A percentile compares a stretch with the other conserved stretches of the same genome.
Evolutionary conservation across 2,113 vertebrate species (phyloP).

Genomic region (Tupaia chinensis): DNA sequence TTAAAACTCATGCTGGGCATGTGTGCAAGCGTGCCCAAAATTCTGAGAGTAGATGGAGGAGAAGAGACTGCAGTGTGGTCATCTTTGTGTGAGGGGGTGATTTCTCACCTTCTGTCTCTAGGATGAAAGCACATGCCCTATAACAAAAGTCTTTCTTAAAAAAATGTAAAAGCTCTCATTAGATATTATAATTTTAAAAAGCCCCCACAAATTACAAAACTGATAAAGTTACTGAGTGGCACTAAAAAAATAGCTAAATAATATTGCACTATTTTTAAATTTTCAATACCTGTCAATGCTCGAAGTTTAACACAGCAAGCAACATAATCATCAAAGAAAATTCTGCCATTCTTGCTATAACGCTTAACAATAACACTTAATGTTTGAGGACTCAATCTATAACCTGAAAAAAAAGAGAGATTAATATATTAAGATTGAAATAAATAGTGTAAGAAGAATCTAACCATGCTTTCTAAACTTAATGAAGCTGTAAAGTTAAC

Average conservation of each 20-base stretch:
- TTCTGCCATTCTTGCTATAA: slow-evolving; percentile 92
- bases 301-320: slow-evolving; percentile 94
- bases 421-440: slow-evolving; percentile 38
- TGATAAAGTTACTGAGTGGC: background rate
- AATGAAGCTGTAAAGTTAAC: slow-evolving; percentile 16
- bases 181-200: too few species aligned
- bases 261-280: background rate
- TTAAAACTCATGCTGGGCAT: too few species aligned
- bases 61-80: too few species aligned
- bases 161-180: too few species aligned
- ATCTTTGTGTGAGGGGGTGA: too few species aligned
- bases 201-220: background rate
- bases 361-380: slow-evolving; percentile 91
- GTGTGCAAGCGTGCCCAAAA: too few species aligned
- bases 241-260: background rate
- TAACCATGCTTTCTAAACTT: background rate
- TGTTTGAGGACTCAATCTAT: slow-evolving; percentile 90
- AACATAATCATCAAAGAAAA: slow-evolving; percentile 96
- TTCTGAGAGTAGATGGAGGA: too few species aligned
- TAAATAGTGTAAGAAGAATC: background rate
- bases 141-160: too few species aligned
- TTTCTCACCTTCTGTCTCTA: too few species aligned
- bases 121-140: too few species aligned
- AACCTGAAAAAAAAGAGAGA: slow-evolving; percentile 86
- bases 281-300: slow-evolving; percentile 90